A percentile compares a stretch with the other conserved stretches of the same genome.
These are phyloP conservation scores for Tricholauxania praeusta DNA, from an alignment of 2,888 invertebrate genomes.

Conservation along the genomic window DNA sequence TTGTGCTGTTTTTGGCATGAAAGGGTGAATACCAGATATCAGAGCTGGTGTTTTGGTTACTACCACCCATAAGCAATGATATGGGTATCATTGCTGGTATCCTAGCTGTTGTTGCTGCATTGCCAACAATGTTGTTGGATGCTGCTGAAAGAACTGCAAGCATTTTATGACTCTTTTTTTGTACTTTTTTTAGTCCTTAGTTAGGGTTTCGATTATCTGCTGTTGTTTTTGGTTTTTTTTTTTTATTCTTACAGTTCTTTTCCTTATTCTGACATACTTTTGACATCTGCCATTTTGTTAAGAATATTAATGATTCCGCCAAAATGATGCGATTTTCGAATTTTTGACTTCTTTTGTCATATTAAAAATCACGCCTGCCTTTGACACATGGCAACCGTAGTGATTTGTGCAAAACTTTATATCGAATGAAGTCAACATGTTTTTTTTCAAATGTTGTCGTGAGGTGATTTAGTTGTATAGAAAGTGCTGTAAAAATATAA, in stretches of 20 bases:
- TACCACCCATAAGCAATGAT: not conserved
- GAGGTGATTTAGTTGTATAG: too few species aligned
- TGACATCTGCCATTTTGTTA: slow-evolving; percentile 24
- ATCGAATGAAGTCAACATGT: too few species aligned
- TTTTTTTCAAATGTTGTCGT: too few species aligned
- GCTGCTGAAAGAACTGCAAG: slow-evolving; percentile 12
- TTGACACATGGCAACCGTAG: too few species aligned
- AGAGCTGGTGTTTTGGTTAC: not conserved
- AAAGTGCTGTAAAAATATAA: too few species aligned
- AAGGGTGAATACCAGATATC: not conserved
- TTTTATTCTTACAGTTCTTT: not conserved
- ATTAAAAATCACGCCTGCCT: too few species aligned
- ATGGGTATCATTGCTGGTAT: not conserved
- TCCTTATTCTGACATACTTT: slow-evolving; percentile 26
- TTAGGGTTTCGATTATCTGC: too few species aligned
- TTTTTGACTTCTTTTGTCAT: too few species aligned
- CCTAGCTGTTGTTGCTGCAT: slow-evolving; percentile 21
- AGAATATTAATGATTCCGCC: slow-evolving; percentile 22
- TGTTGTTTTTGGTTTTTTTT: slow-evolving; percentile 4
- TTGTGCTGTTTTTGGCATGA: not conserved
- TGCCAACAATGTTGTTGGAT: slow-evolving; percentile 30
- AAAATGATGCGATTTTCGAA: not conserved
- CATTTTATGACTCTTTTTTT: slow-evolving; percentile 24
- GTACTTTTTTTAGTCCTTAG: too few species aligned
- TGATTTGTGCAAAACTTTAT: too few species aligned